A percentile compares a stretch with the other conserved stretches of the same genome.
phyloP scores from a whole-genome alignment of 2,888 invertebrate genomes.

The Synanthedon formicaeformis region DNA sequence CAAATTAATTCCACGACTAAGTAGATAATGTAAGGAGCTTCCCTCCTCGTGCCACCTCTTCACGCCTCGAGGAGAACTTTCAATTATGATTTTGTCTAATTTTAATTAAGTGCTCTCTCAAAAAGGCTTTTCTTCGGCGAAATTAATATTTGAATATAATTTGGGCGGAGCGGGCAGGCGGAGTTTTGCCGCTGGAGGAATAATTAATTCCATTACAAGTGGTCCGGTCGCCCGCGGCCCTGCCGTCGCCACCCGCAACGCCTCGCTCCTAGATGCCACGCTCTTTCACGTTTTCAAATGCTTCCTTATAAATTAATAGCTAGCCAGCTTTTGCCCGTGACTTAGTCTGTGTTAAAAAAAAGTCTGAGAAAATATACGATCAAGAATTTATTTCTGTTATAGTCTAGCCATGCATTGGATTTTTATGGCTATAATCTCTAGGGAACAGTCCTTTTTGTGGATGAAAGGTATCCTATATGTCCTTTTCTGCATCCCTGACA shows the following conservation, averaged over 20 bases:
- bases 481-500: no score
- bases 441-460: no score
- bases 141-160: conserved; percentile 72
- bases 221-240: conserved; percentile 31
- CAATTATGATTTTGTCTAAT: conserved; percentile 72
- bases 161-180: conserved; percentile 66
- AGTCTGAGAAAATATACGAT: no score
- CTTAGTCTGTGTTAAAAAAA: no score
- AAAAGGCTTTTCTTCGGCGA: conserved; percentile 67
- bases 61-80: conserved; percentile 70
- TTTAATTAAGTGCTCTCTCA: conserved; percentile 71
- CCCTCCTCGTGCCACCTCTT: conserved; percentile 46
- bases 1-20: conserved; percentile 64
- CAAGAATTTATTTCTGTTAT: no score
- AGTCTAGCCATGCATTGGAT: no score
- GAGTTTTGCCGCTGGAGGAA: conserved; percentile 67
- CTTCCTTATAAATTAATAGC: no score
- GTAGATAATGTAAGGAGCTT: conserved; percentile 63
- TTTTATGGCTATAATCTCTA: no score
- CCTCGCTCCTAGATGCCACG: not conserved
- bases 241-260: not conserved
- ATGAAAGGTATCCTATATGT: no score
- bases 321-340: no score
- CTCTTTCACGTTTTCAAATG: not conserved
- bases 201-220: conserved; percentile 68